Percentiles rank a stretch among this genome's conserved stretches.
Evolutionary conservation across 2,113 vertebrate species (phyloP).

Genomic region (Prionailurus viverrinus): DNA sequence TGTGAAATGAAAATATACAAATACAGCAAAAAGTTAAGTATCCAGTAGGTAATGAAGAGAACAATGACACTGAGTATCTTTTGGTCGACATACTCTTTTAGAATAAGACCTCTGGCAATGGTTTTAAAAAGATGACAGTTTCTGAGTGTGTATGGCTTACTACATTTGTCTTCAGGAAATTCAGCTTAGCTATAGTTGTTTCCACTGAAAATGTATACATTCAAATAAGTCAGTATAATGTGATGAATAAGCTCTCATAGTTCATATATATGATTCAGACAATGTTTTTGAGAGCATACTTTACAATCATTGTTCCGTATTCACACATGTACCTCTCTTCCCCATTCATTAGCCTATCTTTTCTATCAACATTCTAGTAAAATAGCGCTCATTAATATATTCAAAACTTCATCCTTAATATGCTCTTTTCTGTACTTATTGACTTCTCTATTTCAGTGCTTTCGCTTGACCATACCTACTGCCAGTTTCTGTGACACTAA

Average conservation of each 20-base stretch:
- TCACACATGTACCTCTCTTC: not conserved
- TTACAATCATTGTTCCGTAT: not conserved
- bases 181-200: not conserved
- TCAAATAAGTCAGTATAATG: not conserved
- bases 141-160: not conserved
- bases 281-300: not conserved
- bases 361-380: not conserved
- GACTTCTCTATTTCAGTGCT: not conserved
- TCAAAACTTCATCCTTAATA: not conserved
- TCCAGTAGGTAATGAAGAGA: not conserved
- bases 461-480: not conserved
- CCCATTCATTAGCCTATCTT: not conserved
- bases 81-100: not conserved
- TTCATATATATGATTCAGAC: not conserved
- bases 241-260: not conserved
- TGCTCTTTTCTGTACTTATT: not conserved
- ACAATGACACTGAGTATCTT: not conserved
- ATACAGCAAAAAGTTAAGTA: not conserved
- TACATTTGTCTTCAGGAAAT: not conserved
- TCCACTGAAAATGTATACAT: not conserved
- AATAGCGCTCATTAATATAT: not conserved
- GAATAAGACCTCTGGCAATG: not conserved
- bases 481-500: not conserved
- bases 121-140: constrained; percentile 1
- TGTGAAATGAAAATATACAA: not conserved